These are phyloP conservation scores for Acanthochromis polyacanthus DNA, from an alignment of 2,113 vertebrate genomes.

Conservation along the genomic window DNA sequence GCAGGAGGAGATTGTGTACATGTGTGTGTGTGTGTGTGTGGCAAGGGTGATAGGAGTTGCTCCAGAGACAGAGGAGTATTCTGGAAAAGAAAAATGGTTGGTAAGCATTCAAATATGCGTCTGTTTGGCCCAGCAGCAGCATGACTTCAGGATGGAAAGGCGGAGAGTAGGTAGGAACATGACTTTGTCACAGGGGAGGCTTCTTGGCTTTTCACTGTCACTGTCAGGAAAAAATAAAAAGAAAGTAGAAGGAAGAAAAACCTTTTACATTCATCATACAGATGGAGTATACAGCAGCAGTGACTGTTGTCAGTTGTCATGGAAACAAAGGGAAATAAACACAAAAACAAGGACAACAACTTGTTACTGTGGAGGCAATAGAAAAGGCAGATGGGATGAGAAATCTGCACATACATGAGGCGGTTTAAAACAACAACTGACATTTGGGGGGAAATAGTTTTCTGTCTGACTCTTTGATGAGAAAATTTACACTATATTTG, in stretches of 20 bases:
- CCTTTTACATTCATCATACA: conserved; percentile 37
- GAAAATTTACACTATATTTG: not conserved
- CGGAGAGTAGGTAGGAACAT: conserved; percentile 51
- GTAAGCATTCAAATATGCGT: conserved; percentile 72
- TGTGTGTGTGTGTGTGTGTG: conserved; percentile 28
- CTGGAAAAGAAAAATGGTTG: conserved; percentile 47
- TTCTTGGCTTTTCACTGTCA: conserved; percentile 52
- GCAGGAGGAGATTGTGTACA: conserved; percentile 37
- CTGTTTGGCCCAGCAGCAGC: conserved; percentile 68
- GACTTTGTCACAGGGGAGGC: conserved; percentile 53
- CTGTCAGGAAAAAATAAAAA: conserved; percentile 22
- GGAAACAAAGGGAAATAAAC: conserved; percentile 58
- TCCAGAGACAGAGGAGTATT: conserved; percentile 55
- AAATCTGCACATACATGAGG: not conserved
- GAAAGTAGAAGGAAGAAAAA: not conserved
- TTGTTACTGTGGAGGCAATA: not conserved
- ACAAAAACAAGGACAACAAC: conserved; percentile 49
- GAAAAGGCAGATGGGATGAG: not conserved
- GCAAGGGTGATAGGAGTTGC: conserved; percentile 43
- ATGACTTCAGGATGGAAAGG: conserved; percentile 57
- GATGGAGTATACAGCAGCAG: conserved; percentile 11
- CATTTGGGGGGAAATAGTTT: not conserved
- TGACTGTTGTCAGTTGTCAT: conserved; percentile 57
- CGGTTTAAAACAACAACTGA: not conserved
- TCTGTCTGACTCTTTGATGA: not conserved